Evolutionary conservation across 2,888 invertebrate genomes (phyloP).

Genomic region (Polydrusus tereticollis): DNA sequence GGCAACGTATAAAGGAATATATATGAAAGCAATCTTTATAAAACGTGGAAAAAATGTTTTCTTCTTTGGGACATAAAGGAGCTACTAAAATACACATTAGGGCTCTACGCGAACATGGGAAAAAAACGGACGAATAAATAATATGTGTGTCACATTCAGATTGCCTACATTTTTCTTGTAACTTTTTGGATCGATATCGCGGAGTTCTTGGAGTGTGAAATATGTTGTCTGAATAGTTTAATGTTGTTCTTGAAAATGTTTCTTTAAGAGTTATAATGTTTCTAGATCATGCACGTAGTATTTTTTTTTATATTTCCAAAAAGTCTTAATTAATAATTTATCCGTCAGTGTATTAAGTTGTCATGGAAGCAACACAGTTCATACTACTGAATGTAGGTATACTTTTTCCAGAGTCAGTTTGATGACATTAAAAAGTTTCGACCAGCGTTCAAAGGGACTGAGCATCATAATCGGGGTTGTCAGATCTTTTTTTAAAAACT

Average conservation of each 20-base stretch:
- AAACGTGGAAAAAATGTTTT: slow-evolving; percentile 35
- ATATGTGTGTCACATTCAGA: slow-evolving; percentile 35
- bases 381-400: too few species aligned
- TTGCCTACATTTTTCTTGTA: slow-evolving; percentile 20
- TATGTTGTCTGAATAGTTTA: background rate
- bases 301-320: background rate
- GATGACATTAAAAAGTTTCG: too few species aligned
- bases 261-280: background rate
- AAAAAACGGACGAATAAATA: slow-evolving; percentile 35
- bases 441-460: too few species aligned
- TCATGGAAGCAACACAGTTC: too few species aligned
- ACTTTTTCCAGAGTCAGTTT: too few species aligned
- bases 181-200: background rate
- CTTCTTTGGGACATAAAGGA: slow-evolving; percentile 31
- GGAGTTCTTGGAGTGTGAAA: background rate
- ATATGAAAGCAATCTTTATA: slow-evolving; percentile 39
- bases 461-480: too few species aligned
- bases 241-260: background rate
- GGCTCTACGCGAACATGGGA: slow-evolving; percentile 16
- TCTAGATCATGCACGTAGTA: background rate
- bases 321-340: too few species aligned
- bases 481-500: too few species aligned
- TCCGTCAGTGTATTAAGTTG: too few species aligned
- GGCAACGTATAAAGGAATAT: slow-evolving; percentile 33
- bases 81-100: slow-evolving; percentile 37